Evolutionary conservation across 2,797 vertebrate species (phyloP).

Genomic region (Lutjanus campechanus): DNA sequence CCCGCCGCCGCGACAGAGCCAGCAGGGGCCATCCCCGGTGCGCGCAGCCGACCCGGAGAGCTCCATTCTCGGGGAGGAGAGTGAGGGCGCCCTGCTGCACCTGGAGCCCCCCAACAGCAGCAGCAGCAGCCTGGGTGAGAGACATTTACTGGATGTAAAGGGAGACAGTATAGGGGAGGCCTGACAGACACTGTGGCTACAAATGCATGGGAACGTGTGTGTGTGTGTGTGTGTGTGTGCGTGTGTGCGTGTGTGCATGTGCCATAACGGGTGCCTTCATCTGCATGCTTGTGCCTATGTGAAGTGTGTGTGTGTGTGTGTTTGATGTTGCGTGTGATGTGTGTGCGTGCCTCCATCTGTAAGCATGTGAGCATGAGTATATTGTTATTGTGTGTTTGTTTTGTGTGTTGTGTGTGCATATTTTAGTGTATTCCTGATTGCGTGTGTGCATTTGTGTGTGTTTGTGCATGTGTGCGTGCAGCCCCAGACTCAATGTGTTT

Average conservation of each 20-base stretch:
- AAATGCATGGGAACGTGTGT: slow-evolving; percentile 46
- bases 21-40: slow-evolving; percentile 79
- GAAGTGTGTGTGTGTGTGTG: slow-evolving; percentile 31
- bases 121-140: slow-evolving; percentile 75
- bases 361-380: slow-evolving; percentile 50
- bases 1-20: slow-evolving; percentile 81
- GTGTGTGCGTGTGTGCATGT: slow-evolving; percentile 9
- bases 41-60: slow-evolving; percentile 70
- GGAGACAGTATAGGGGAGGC: not conserved
- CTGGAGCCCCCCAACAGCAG: slow-evolving; percentile 64
- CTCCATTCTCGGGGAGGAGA: slow-evolving; percentile 70
- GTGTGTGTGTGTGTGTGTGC: slow-evolving; percentile 21
- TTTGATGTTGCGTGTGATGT: slow-evolving; percentile 20
- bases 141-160: slow-evolving; percentile 3
- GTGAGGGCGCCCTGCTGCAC: slow-evolving; percentile 65
- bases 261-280: slow-evolving; percentile 27
- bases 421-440: slow-evolving; percentile 23
- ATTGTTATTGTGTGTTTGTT: slow-evolving; percentile 60
- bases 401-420: slow-evolving; percentile 46
- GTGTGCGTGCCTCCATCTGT: slow-evolving; percentile 50
- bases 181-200: slow-evolving; percentile 1
- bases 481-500: slow-evolving; percentile 86
- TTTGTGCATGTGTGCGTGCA: slow-evolving; percentile 74
- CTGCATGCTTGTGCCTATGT: slow-evolving; percentile 21
- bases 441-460: slow-evolving; percentile 46